Base-by-base conservation (phyloP, 2,113 vertebrate genomes). In the Corythornis cristatus region DNA sequence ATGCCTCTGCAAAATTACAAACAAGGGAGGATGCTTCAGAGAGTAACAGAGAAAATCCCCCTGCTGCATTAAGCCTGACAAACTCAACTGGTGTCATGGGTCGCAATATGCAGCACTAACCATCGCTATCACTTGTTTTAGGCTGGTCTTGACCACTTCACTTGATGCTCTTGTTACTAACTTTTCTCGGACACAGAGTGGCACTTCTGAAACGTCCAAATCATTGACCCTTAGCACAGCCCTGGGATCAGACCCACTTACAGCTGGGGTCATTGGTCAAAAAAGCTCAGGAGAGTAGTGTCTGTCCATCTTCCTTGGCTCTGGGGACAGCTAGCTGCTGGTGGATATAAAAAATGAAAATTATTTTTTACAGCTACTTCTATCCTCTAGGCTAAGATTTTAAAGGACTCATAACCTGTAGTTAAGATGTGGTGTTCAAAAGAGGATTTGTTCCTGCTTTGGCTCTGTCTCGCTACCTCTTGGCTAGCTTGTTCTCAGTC, bases 141-240 rank as follows among this genome's bases (percentile, higher is more conserved):
- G 62, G 42, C 57, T 72, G 33, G 53, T 76, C 86, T 84, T 72
- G 65, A 35, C 67, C n/a, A 9, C 66, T 78, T 86, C 68, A 57
- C 74, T 80, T 67, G 31, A 20, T 74, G 60, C 73, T 92, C 73
- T 74, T 51, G 75, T 43, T 29, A 14, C 17, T 3, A 2, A 28
- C 57, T 48, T 40, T 78, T 61, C 89, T 83, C 0, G 0, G 80
- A 31, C 1, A 0, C 40, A 31, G 43, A 68, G 64, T 0, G 0
- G 28, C 33, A 37, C 81, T 83, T 57, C 37, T 45, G 45, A 77
- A 86, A 66, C 31, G 71, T 70, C 33, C 68, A 46, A 15, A 1
- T 17, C 8, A 4, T 8, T 60, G 65, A 74, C 33, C 45, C 12
- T 31, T 57, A 50, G 54, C 28, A 10, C 28, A 75, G 40, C 31